Evolutionary conservation across 2,888 invertebrate species (phyloP).

Genomic region (Micoletzkya japonica): DNA sequence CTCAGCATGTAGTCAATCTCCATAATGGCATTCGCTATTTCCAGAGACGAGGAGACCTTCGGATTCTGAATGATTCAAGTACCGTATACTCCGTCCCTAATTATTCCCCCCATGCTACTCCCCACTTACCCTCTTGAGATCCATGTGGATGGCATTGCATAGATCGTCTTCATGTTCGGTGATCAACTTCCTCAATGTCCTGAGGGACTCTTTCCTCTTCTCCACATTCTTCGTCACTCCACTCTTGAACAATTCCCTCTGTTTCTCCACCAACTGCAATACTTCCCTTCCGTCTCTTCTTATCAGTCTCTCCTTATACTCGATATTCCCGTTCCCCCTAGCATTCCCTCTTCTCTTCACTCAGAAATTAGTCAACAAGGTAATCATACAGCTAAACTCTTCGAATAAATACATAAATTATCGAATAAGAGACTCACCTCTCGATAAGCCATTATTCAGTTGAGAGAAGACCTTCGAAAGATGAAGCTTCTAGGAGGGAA

Average conservation of each 20-base stretch:
- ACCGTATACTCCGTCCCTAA: background rate
- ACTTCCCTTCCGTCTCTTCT: background rate
- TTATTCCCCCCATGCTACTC: background rate
- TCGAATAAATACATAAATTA: too few species aligned
- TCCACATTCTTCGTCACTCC: slow-evolving; percentile 38
- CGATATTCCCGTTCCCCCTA: too few species aligned
- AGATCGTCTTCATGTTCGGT: slow-evolving; percentile 45
- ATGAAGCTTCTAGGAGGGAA: too few species aligned
- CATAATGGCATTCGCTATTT: slow-evolving; percentile 42
- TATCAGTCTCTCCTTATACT: too few species aligned
- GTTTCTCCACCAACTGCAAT: slow-evolving; percentile 40
- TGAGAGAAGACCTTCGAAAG: too few species aligned
- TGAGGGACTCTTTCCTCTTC: slow-evolving; percentile 33
- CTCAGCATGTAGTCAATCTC: slow-evolving; percentile 53
- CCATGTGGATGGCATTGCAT: slow-evolving; percentile 53
- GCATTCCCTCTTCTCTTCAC: too few species aligned
- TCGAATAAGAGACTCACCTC: too few species aligned
- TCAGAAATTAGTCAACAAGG: background rate
- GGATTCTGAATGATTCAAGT: slow-evolving; percentile 30
- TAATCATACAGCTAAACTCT: background rate
- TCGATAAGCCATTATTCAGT: too few species aligned
- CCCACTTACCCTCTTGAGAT: slow-evolving; percentile 45
- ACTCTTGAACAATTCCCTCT: slow-evolving; percentile 47
- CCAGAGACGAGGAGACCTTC: slow-evolving; percentile 39
- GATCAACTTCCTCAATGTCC: slow-evolving; percentile 44